Percentiles rank a stretch among this genome's conserved stretches.
Conservation (phyloP, 30 jellyfish, hydroid and myxozoan genomes). For the Catostylus mosaicus region DNA sequence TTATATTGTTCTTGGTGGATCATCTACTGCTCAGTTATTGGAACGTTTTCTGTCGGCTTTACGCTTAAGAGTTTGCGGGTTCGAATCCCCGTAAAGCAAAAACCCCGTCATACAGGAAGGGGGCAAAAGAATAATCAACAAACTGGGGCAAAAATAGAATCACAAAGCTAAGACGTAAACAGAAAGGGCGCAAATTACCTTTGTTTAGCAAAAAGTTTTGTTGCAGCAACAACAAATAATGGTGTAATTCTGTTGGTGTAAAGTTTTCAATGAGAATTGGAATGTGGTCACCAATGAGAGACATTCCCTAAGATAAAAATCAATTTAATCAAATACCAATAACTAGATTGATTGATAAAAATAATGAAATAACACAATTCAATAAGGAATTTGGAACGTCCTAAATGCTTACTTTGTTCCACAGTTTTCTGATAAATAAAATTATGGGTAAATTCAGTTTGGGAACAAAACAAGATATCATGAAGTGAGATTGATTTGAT, state of each 20-base stretch:
- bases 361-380: neutral
- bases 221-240: conserved; percentile 43
- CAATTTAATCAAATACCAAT: neutral
- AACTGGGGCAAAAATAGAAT: too few species aligned
- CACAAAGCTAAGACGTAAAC: neutral
- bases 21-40: too few species aligned
- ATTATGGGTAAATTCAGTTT: neutral
- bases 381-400: neutral
- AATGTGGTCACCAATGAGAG: conserved; percentile 63
- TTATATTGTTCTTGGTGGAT: too few species aligned
- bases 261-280: conserved; percentile 52
- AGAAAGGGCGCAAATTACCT: conserved; percentile 10
- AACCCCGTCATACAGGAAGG: too few species aligned
- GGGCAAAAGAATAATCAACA: too few species aligned
- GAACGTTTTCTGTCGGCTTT: too few species aligned
- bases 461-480: neutral
- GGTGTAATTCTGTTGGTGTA: conserved; percentile 43
- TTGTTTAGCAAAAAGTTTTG: conserved; percentile 33
- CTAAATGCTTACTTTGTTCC: neutral
- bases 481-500: neutral
- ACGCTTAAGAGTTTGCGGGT: too few species aligned
- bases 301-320: conserved; percentile 41
- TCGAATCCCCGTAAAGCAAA: too few species aligned
- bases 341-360: neutral
- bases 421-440: neutral